Conservation (phyloP, 2,113 vertebrate species). For the Zapus hudsonius region DNA sequence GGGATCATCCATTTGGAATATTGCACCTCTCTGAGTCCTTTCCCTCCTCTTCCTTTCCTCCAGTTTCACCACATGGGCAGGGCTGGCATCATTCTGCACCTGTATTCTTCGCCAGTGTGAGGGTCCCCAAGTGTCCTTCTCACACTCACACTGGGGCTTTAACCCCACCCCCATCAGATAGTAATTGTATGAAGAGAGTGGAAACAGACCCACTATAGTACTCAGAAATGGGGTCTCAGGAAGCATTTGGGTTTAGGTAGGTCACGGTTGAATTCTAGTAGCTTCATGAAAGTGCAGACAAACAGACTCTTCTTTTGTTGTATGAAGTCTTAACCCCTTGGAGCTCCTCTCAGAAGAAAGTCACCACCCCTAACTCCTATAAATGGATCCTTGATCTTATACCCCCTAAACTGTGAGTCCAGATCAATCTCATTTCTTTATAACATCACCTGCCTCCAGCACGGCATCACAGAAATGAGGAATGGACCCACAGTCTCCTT, state of each 20-base stretch:
- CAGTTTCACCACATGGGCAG: rapidly evolving
- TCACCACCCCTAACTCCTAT: not conserved
- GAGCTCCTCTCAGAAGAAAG: not conserved
- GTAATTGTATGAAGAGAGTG: not conserved
- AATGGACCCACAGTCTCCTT: no score
- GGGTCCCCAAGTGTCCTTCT: no score
- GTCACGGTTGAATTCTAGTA: not conserved
- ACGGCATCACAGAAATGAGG: no score
- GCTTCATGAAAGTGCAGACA: not conserved
- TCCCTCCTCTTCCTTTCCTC: rapidly evolving
- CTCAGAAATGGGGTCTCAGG: not conserved
- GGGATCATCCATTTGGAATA: rapidly evolving
- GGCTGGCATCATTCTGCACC: not conserved
- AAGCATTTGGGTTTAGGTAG: no score
- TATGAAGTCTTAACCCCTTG: not conserved
- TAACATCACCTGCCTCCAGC: no score
- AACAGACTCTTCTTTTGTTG: not conserved
- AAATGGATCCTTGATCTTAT: not conserved
- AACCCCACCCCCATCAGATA: not conserved
- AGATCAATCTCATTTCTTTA: not conserved
- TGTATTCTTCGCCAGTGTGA: no score
- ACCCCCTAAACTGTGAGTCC: not conserved
- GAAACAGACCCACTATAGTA: not conserved
- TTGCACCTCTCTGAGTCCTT: rapidly evolving
- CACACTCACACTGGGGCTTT: not conserved